Base-by-base conservation (phyloP, 1,140 invertebrate genomes). In the Contarinia nasturtii region DNA sequence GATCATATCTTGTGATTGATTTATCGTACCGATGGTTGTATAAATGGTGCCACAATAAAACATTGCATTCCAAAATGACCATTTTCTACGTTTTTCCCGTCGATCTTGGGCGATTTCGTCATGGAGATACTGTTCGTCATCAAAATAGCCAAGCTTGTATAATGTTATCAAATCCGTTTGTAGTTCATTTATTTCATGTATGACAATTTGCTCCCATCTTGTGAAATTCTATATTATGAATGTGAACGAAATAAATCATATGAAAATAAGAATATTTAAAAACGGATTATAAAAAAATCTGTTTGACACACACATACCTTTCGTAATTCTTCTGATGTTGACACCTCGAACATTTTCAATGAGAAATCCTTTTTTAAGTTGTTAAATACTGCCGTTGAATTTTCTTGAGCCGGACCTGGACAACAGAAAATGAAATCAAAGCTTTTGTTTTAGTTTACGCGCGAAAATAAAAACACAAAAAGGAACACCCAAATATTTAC, bases 41-140 rank as follows among this genome's bases (percentile, higher is more conserved):
- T 87, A 91, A 53, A 94, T 81, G 7, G 91, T 94, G 36, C 86
- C 82, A 49, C 86, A 86, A 58, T 86, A 95, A 59, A 92, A 90
- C 53, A 95, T 76, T 1, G 89, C 75, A 55, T 91, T 89, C 80
- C 82, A 86, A 60, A 90, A 89, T 12, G 79, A 77, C 91, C 91
- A 95, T 0, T 3, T 27, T 40, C 74, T 69, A 52, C 71, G 71
- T 21, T 71, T 61, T 2, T 36, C 15, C 4, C 48, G 43, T n/a
- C 45, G 50, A 20, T 55, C 18, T n/a, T 48, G 33, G 7, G 49
- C 48, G 38, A 49, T 34, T 42, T 36, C 21, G 2, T 36, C 41
- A 5, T 33, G 3, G 21, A 11, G 22, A 15, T 22, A 21, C 8
- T 48, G 7, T 12, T 42, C 8, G 2, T 17, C 40, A 27, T 37